Evolutionary conservation across 1,140 invertebrate species (phyloP).

Genomic region (Atopsyche davidsoni): DNA sequence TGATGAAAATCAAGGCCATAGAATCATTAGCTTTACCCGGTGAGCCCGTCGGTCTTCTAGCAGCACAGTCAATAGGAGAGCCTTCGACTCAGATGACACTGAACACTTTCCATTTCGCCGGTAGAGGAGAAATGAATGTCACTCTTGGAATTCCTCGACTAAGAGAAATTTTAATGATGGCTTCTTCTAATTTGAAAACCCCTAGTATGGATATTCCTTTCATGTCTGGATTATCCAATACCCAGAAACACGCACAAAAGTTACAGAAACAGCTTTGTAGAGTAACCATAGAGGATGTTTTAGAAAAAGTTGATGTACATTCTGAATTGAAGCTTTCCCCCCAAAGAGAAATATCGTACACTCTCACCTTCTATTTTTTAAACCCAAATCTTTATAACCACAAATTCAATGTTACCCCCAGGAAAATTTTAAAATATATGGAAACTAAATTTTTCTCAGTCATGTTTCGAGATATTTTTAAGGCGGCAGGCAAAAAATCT

Average conservation of each 20-base stretch:
- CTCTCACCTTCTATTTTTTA: conserved; percentile 65
- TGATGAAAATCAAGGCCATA: conserved; percentile 73
- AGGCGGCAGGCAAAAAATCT: conserved; percentile 32
- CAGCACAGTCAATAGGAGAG: conserved; percentile 95
- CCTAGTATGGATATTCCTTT: conserved; percentile 95
- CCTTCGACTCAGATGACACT: conserved; percentile 99
- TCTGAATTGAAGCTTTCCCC: conserved; percentile 54
- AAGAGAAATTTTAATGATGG: conserved; percentile 95
- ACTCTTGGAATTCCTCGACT: conserved; percentile 95
- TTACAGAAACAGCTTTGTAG: conserved; percentile 65
- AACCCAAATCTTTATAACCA: conserved; percentile 65
- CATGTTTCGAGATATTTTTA: conserved; percentile 51
- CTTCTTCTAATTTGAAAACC: conserved; percentile 87
- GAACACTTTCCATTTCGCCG: conserved; percentile 99
- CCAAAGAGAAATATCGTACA: conserved; percentile 50
- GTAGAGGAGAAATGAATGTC: conserved; percentile 99
- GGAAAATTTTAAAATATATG: conserved; percentile 62
- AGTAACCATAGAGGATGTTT: conserved; percentile 71
- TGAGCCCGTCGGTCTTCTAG: conserved; percentile 92
- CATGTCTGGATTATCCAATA: conserved; percentile 42
- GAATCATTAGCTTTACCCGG: conserved; percentile 78
- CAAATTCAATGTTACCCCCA: conserved; percentile 63
- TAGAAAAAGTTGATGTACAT: conserved; percentile 66
- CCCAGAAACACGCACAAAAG: conserved; percentile 59
- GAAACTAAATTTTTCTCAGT: conserved; percentile 58